phyloP scores from a whole-genome alignment of 2,113 vertebrate genomes.

The Tupaia chinensis region DNA sequence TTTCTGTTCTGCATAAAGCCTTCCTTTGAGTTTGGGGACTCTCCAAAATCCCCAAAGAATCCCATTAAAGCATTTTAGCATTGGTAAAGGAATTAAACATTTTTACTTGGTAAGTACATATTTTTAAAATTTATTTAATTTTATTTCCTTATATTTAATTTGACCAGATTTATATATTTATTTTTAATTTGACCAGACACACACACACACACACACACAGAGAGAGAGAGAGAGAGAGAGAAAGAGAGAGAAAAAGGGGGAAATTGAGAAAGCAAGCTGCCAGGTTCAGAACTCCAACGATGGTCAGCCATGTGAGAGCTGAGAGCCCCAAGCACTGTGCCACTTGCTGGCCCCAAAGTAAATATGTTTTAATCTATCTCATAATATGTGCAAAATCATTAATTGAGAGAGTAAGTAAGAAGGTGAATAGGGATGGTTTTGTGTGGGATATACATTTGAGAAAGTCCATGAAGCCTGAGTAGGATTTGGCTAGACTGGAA shows the following conservation, averaged over 20 bases:
- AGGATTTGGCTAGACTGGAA: neutral
- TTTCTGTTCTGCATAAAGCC: neutral
- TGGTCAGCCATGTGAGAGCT: too few species aligned
- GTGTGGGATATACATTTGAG: neutral
- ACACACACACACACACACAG: too few species aligned
- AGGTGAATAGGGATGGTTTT: neutral
- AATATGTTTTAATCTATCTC: neutral
- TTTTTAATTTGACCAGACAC: too few species aligned
- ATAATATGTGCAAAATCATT: neutral
- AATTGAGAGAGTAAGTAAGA: neutral
- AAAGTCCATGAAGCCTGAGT: neutral
- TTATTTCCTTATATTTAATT: too few species aligned
- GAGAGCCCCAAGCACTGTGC: too few species aligned
- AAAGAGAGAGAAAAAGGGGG: too few species aligned
- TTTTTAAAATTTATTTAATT: too few species aligned
- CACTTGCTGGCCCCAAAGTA: neutral
- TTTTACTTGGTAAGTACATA: neutral
- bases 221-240: too few species aligned
- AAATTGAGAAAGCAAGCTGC: too few species aligned
- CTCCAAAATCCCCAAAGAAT: neutral
- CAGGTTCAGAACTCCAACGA: too few species aligned
- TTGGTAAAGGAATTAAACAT: constrained; percentile 16
- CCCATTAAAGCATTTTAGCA: neutral
- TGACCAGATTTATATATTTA: too few species aligned
- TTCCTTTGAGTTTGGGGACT: neutral